A percentile compares a stretch with the other conserved stretches of the same genome.
Conservation (phyloP, 92 coral and sea anemone genomes). For the Epizoanthus stellaris region DNA sequence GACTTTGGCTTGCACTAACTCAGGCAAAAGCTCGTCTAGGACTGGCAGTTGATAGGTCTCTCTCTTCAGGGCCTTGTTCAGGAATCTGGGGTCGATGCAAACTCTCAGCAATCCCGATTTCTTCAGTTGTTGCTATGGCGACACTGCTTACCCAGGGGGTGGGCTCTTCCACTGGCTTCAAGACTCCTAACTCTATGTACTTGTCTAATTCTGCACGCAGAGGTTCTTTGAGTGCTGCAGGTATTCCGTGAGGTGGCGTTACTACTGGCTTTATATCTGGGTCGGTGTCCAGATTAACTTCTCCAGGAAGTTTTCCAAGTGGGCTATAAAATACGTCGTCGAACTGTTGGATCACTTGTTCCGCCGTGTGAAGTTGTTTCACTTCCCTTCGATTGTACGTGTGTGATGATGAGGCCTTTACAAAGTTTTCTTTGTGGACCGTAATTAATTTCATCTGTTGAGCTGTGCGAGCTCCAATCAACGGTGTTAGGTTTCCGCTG, state of each 20-base stretch:
- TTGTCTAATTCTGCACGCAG: no score
- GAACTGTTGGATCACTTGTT: no score
- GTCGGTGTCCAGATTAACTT: no score
- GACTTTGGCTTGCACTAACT: background rate
- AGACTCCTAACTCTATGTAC: no score
- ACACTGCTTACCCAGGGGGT: background rate
- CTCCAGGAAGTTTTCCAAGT: no score
- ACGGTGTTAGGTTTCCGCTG: background rate
- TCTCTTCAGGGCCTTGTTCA: conserved; percentile 11
- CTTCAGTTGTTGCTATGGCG: conserved; percentile 1
- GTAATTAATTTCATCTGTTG: conserved; percentile 28
- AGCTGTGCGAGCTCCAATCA: conserved; percentile 23
- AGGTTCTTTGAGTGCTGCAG: no score
- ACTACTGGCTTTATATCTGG: no score
- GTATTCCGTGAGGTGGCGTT: no score
- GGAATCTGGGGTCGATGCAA: conserved; percentile 17
- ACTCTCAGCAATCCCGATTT: background rate
- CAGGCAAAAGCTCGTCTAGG: conserved; percentile 14
- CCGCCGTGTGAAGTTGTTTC: no score
- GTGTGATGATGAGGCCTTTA: conserved; percentile 3
- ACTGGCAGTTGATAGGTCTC: conserved; percentile 1
- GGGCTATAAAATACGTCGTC: no score
- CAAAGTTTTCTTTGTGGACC: conserved; percentile 15
- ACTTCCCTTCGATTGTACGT: background rate
- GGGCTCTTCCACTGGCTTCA: no score